Base-by-base conservation (phyloP, 92 coral and sea anemone species). In the Porites cylindrica region DNA sequence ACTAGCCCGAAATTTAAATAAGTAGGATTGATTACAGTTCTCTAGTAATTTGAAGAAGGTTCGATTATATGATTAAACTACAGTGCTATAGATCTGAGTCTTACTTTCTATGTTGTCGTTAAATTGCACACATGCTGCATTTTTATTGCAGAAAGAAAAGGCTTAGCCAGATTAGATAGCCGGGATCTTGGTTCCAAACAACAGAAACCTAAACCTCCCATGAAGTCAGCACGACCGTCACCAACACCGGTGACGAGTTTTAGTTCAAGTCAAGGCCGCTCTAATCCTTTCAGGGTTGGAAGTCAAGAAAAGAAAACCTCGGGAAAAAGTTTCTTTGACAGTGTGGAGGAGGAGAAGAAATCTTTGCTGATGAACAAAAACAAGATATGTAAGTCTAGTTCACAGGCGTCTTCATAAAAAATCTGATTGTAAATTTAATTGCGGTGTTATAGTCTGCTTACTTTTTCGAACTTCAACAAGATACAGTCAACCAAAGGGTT, bases 291-390 rank as follows among this genome's bases (percentile, higher is more conserved):
- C 91, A 94, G 95, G 82, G 92, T 96, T 56, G 86, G 80, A 18
- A 91, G 91, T 59, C 91, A 90, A 10, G 86, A 88, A 72, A 86
- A 85, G n/a, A 90, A 80, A 63, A 58, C 94, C 18, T 81, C 67
- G 66, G 91, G 95, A 51, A 95, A 95, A 72, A 95, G 99, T 66
- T 96, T 96, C 86, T 93, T 96, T 78, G 94, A 96, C 66, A 96
- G 93, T 61, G 99, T 96, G 17, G 99, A 96, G 70, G 94, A 94
- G 80, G 98, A 96, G 54, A 88, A 93, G 83, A 95, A 80, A 76
- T 94, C 95, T 51, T 59, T 77, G 68, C 83, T 60, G 86, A 78
- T 61, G 47, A 88, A 67, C 23, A 82, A 76, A 38, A 81, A 88
- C 79, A 94, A 89, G 89, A 89, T 80, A 47, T 90, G 95, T 94